Base-by-base conservation (phyloP, 1,140 invertebrate genomes). In the Halictus rubicundus region DNA sequence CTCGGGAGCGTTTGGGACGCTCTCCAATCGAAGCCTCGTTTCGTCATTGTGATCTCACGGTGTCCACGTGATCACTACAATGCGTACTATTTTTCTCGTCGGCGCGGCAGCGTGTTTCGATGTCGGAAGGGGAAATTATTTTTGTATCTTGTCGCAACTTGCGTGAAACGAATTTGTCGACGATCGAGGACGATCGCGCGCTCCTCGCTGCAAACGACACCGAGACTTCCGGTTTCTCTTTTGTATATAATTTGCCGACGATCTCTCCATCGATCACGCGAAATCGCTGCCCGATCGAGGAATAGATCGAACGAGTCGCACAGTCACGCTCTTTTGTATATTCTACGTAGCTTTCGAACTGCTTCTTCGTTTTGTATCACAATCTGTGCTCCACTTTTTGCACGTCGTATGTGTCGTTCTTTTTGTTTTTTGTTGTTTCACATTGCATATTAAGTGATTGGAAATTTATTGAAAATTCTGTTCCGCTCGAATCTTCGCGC, bases 11-110 rank as follows among this genome's bases (percentile, higher is more conserved):
- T n/a, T 32, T 64, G 39, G 64, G 42, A 46, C 37, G 10, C 12
- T 27, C 19, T 42, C 63, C 52, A 60, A 60, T 49, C 63, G 25
- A 21, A 39, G 6, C 32, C 39, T 49, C 4, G 39, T 66, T 74
- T 23, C 77, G 61, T 66, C 69, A 79, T 59, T 16, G 27, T 9
- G 42, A 39, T 66, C 32, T 52, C 16, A 19, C 77, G 25, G 42
- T 32, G 14, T 10, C 25, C 49, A 57, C 60, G 76, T 32, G 49
- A 78, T 21, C 16, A 19, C 49, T 57, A n/a, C 32, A 14, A 32
- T 52, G 37, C 46, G 49, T 46, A 46, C 49, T 23, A 68, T 16
- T 59, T 21, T 32, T 0, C 7, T 39, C 12, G 42, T 37, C 10
- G 25, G 46, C 57, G 57, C 8, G 54, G 21, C 54, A 16, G 37